A percentile compares a stretch with the other conserved stretches of the same genome.
Conservation (phyloP, 2,888 invertebrate species). For the Alsophila aescularia region DNA sequence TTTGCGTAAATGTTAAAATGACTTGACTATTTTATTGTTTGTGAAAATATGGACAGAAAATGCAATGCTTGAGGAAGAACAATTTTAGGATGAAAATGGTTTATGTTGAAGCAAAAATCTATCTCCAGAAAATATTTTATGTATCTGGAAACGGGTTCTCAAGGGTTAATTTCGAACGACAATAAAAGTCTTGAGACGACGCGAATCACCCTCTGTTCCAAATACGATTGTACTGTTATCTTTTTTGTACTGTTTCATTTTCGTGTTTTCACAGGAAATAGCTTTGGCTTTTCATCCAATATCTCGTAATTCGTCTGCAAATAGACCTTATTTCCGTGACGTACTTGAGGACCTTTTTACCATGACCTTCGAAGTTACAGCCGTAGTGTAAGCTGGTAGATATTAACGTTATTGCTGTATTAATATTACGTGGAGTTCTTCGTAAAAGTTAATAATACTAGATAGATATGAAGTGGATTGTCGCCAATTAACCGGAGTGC, state of each 20-base stretch:
- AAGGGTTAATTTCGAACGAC: background rate
- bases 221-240: too few relatives aligned
- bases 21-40: background rate
- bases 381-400: background rate
- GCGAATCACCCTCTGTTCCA: too few relatives aligned
- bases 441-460: too few relatives aligned
- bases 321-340: background rate
- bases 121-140: background rate
- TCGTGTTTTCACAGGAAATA: too few relatives aligned
- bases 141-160: background rate
- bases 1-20: slow-evolving; percentile 10
- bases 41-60: background rate
- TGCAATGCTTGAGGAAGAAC: background rate
- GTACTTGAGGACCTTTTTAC: background rate
- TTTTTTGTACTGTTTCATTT: too few relatives aligned
- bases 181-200: background rate
- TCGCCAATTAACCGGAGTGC: too few relatives aligned
- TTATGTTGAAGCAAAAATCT: too few relatives aligned
- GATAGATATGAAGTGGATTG: too few relatives aligned
- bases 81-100: too few relatives aligned
- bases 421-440: background rate
- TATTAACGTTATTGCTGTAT: background rate
- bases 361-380: background rate
- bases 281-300: too few relatives aligned
- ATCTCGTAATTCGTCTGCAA: too few relatives aligned